These are phyloP conservation scores for Molossus molossus DNA, from an alignment of 2,797 vertebrate genomes.

Conservation along the genomic window DNA sequence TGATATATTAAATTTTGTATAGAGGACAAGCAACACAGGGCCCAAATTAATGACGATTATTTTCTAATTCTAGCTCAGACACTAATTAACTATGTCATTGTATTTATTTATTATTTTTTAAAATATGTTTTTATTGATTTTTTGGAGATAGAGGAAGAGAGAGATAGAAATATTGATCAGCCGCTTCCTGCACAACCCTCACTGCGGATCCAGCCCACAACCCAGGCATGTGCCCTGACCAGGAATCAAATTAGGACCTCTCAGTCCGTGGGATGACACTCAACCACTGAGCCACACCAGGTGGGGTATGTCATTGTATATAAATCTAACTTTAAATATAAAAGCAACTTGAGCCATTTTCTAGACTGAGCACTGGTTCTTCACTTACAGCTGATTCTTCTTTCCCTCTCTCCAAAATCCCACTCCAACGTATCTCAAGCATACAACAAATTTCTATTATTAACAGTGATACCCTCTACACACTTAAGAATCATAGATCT, in stretches of 20 bases:
- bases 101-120: constrained; percentile 18
- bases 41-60: constrained; percentile 39
- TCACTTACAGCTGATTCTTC: constrained; percentile 43
- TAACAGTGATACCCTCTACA: background rate
- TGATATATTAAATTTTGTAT: background rate
- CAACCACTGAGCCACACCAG: no score
- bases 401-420: constrained; percentile 55
- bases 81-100: constrained; percentile 69
- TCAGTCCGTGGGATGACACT: no score
- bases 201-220: no score
- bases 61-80: constrained; percentile 70
- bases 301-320: constrained; percentile 46
- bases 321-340: constrained; percentile 75
- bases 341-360: constrained; percentile 55
- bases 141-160: no score
- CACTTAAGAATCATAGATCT: background rate
- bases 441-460: constrained; percentile 21
- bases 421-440: background rate
- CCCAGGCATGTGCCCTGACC: no score
- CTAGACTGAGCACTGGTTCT: background rate
- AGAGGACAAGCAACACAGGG: constrained; percentile 38
- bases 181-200: no score
- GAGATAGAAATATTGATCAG: no score
- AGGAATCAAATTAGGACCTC: no score
- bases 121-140: no score